These are phyloP conservation scores for Sylvietta virens DNA, from an alignment of 2,113 vertebrate genomes.

Conservation along the genomic window DNA sequence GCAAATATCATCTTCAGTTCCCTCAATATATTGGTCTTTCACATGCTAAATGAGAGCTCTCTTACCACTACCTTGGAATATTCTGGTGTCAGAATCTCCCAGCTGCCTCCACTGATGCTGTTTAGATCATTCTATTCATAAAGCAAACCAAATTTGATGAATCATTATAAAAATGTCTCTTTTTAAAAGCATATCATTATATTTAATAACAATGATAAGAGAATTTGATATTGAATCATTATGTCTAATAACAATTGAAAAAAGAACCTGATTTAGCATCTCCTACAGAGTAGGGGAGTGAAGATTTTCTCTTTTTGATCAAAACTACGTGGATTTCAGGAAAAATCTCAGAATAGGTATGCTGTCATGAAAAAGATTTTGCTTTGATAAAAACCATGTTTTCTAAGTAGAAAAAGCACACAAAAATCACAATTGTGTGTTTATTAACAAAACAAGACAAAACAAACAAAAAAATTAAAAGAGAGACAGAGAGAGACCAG, in stretches of 20 bases:
- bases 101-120: background rate
- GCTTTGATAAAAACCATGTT: background rate
- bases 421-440: background rate
- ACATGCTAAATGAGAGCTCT: background rate
- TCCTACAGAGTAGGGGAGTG: background rate
- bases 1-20: background rate
- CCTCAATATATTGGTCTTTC: background rate
- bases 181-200: background rate
- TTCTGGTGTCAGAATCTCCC: background rate
- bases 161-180: background rate
- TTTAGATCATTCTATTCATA: background rate
- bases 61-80: background rate
- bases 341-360: background rate
- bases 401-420: background rate
- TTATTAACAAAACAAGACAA: background rate
- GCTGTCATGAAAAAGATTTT: background rate
- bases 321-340: background rate
- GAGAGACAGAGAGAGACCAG: background rate
- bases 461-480: background rate
- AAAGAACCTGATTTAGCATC: background rate
- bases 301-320: background rate
- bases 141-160: background rate
- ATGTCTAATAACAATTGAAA: background rate
- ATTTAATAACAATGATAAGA: background rate
- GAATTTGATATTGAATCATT: background rate